phyloP scores from a whole-genome alignment of 1,140 invertebrate species.

The Bombus pyrosoma region DNA sequence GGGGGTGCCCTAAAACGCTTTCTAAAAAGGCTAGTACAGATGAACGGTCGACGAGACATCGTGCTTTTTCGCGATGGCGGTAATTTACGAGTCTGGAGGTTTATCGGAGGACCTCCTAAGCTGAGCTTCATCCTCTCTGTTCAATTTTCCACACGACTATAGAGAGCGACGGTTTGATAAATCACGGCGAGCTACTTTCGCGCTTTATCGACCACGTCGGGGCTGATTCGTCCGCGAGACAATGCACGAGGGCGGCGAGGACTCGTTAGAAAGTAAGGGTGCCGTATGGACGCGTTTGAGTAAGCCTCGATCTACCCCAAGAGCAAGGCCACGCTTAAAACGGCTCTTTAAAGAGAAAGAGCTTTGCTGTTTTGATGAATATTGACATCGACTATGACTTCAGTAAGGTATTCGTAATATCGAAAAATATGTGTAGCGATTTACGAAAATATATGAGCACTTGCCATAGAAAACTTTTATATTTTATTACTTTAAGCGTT shows the following conservation, averaged over 20 bases:
- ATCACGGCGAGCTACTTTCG: slow-evolving; percentile 40
- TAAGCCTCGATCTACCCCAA: slow-evolving; percentile 28
- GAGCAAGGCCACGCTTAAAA: slow-evolving; percentile 39
- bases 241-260: slow-evolving; percentile 30
- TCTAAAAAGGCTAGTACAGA: not conserved
- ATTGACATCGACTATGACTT: not conserved
- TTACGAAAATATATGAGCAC: not conserved
- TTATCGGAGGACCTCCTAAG: slow-evolving; percentile 10
- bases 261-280: slow-evolving; percentile 19
- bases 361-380: not conserved
- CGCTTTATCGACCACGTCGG: slow-evolving; percentile 54
- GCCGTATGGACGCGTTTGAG: slow-evolving; percentile 10
- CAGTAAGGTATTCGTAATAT: not conserved
- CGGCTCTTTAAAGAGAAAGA: not conserved
- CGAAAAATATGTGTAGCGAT: not conserved
- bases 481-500: too few species aligned
- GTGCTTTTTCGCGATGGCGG: not conserved
- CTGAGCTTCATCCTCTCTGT: slow-evolving; percentile 9
- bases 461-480: not conserved
- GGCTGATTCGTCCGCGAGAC: slow-evolving; percentile 33
- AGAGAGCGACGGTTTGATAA: not conserved
- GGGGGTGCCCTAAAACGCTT: not conserved
- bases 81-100: not conserved
- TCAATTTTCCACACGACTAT: slow-evolving; percentile 1
- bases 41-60: not conserved